phyloP scores from a whole-genome alignment of 2,888 invertebrate genomes.

The Eucera pruinosa region DNA sequence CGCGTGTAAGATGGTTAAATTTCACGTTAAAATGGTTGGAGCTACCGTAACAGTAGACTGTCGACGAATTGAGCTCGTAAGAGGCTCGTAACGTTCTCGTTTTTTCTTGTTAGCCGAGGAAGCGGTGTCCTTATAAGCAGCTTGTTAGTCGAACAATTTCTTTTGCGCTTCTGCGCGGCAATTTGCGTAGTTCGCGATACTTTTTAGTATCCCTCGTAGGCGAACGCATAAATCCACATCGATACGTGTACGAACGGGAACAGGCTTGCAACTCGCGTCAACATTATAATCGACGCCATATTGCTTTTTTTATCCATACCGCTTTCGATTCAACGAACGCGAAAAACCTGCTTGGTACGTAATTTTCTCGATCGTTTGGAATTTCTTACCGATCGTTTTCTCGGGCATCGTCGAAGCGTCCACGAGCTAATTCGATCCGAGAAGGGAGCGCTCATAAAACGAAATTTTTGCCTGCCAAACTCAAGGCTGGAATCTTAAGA shows the following conservation, averaged over 20 bases:
- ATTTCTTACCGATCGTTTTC: conserved; percentile 37
- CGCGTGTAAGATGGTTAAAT: conserved; percentile 30
- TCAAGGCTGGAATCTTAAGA: background rate
- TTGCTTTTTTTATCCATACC: background rate
- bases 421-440: conserved; percentile 31
- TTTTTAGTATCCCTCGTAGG: conserved; percentile 43
- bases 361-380: conserved; percentile 44
- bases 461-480: conserved; percentile 8
- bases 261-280: conserved; percentile 27
- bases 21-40: conserved; percentile 26
- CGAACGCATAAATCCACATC: conserved; percentile 31
- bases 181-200: conserved; percentile 55
- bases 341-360: conserved; percentile 44
- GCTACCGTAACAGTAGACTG: conserved; percentile 26
- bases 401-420: conserved; percentile 13
- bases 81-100: conserved; percentile 24
- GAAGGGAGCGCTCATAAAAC: conserved; percentile 33
- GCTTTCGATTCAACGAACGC: background rate
- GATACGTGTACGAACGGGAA: conserved; percentile 16
- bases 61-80: conserved; percentile 11
- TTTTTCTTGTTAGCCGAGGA: conserved; percentile 25
- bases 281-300: conserved; percentile 41
- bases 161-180: conserved; percentile 37
- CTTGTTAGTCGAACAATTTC: conserved; percentile 61
- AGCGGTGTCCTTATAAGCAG: conserved; percentile 51